Base-by-base conservation (phyloP, 2,113 vertebrate genomes). In the Ictalurus furcatus region DNA sequence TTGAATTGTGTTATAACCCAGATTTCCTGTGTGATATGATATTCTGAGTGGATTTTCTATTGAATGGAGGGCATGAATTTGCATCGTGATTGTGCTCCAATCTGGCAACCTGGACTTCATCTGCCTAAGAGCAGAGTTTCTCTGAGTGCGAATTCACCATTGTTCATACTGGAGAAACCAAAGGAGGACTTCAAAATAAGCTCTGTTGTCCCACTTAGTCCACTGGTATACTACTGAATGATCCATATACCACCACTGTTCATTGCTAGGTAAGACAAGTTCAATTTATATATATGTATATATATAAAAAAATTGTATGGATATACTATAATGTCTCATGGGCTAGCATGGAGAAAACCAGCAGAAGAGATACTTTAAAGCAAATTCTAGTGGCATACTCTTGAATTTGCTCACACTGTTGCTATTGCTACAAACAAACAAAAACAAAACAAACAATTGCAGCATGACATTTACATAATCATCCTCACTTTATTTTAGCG, bases 21-120 rank as follows among this genome's bases (percentile, higher is more conserved):
- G 40, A 52, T 52, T 79, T 52, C 23, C 76, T 28, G 74, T 14
- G 11, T 76, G 9, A 23, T 40, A 40, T 40, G 37, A 44, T 44
- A 44, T 74, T 74, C 19, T 73, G 21, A 11, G 73, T 23, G 73
- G 17, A 19, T 44, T 76, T 76, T 25, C 8, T 28, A n/a, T 8
- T 13, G 3, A 78, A 78, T 48, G 11, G 40, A 48, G 11, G 12
- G 74, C 9, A 13, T 78, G 23, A 25, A 78, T 12, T 78, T 44
- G 13, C 40, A 48, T 78, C 8, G 4, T 54, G 48, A 84, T 61
- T 44, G 13, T 84, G 7, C 40, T 65, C 12, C 82, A 63, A 65
- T 84, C 82, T 84, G 82, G 82, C 82, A 65, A 84, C 82, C 82
- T 16, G 2, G 34, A 48, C 14, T 84, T 84, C 1, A 23, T 25